phyloP scores from a whole-genome alignment of 2,888 invertebrate species.

The Hydrotaea diabolus region DNA sequence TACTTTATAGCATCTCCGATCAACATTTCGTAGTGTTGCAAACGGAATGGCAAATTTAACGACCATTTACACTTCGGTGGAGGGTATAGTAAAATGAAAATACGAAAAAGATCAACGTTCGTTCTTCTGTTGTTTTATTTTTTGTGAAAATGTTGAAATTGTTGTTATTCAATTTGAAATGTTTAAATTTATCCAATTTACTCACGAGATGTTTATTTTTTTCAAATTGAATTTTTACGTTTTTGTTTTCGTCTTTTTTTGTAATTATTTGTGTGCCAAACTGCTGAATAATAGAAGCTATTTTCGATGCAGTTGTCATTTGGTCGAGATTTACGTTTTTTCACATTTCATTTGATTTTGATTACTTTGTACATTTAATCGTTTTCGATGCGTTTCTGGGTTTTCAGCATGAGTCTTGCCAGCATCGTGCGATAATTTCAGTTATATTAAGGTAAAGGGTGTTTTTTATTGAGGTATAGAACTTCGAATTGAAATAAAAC shows the following conservation, averaged over 20 bases:
- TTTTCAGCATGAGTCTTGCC: too few species aligned
- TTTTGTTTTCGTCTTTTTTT: constrained; percentile 8
- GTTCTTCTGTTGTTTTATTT: too few species aligned
- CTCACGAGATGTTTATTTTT: constrained; percentile 56
- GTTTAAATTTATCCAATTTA: constrained; percentile 45
- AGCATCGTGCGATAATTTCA: too few species aligned
- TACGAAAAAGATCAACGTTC: neutral
- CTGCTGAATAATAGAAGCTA: constrained; percentile 10
- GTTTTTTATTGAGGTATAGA: too few species aligned
- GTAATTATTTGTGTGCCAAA: constrained; percentile 24
- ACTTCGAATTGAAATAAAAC: too few species aligned
- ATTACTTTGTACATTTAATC: neutral
- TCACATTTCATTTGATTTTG: neutral
- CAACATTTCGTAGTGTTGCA: too few species aligned
- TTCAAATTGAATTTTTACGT: neutral
- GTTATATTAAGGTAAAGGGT: too few species aligned
- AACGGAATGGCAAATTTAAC: too few species aligned
- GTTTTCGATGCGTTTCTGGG: neutral
- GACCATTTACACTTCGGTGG: too few species aligned
- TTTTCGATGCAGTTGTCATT: neutral
- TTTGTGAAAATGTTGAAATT: neutral
- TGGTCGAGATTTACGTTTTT: neutral
- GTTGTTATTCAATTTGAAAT: neutral
- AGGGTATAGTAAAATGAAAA: neutral
- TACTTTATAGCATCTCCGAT: too few species aligned